Evolutionary conservation across 2,113 vertebrate genomes (phyloP).

Genomic region (Festucalex cinctus): DNA sequence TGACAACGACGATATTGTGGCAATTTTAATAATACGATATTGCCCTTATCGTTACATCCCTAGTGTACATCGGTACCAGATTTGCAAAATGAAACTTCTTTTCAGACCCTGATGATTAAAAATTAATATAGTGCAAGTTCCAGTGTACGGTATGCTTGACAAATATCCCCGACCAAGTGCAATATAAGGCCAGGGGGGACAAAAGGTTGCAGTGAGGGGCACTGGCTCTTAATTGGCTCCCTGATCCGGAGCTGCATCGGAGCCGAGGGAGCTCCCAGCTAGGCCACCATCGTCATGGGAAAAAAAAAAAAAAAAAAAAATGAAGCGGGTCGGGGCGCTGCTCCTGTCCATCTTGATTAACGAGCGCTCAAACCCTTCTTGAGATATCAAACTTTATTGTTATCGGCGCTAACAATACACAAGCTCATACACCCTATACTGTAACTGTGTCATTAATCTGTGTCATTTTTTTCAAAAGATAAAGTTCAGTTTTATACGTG

Average conservation of each 20-base stretch:
- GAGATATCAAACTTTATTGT: not conserved
- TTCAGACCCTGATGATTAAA: no score
- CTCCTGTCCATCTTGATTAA: constrained; percentile 66
- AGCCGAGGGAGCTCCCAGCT: constrained; percentile 39
- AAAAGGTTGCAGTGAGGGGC: constrained; percentile 54
- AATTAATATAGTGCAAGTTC: no score
- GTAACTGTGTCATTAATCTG: not conserved
- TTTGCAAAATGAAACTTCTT: no score
- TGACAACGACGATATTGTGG: no score
- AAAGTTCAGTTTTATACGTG: not conserved
- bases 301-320: constrained; percentile 29
- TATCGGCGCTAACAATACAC: not conserved
- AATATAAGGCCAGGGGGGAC: constrained; percentile 46
- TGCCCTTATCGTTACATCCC: no score
- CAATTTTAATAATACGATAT: no score
- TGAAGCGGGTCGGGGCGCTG: constrained; percentile 25
- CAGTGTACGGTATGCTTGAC: no score
- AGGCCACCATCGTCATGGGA: constrained; percentile 33
- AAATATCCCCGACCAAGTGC: constrained; percentile 14
- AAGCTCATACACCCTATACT: not conserved
- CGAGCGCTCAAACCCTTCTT: constrained; percentile 27
- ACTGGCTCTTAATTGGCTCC: constrained; percentile 55
- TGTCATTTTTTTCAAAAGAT: not conserved
- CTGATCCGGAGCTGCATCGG: constrained; percentile 52
- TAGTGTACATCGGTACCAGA: not conserved